These are phyloP conservation scores for Mesorhabditis sp. DNA, from an alignment of 2,888 invertebrate species.

Conservation along the genomic window DNA sequence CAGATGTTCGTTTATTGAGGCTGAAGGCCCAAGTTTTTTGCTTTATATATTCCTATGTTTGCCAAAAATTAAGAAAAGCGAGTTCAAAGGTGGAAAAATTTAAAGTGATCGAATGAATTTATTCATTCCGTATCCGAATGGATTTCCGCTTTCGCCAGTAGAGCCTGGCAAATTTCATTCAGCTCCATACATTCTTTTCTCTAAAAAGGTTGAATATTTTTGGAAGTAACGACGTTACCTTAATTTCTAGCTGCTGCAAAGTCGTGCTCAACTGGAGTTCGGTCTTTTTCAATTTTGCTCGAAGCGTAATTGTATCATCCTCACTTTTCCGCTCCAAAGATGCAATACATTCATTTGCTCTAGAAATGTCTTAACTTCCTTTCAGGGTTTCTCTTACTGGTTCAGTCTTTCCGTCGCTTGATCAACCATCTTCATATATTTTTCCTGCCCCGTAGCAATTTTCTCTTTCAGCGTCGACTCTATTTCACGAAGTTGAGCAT, in stretches of 20 bases:
- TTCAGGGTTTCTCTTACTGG: neutral
- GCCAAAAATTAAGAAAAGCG: too few relatives aligned
- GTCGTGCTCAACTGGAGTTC: neutral
- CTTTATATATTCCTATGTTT: too few relatives aligned
- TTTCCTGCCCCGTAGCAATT: neutral
- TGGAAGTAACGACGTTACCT: neutral
- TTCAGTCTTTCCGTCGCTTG: constrained; percentile 1
- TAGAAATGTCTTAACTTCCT: neutral
- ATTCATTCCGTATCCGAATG: neutral
- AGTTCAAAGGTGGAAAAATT: too few relatives aligned
- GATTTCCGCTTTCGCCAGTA: neutral
- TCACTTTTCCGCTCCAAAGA: neutral
- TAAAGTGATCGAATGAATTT: too few relatives aligned
- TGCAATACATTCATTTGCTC: constrained; percentile 4
- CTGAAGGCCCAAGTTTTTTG: too few relatives aligned
- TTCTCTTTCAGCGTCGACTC: neutral
- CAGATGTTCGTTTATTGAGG: too few relatives aligned
- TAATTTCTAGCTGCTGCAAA: neutral
- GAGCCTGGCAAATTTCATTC: constrained; percentile 2
- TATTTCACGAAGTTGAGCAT: neutral
- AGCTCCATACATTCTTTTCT: neutral
- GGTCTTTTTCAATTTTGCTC: constrained; percentile 6
- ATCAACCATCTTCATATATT: neutral
- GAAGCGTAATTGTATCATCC: neutral
- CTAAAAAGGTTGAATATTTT: neutral